A percentile compares a stretch with the other conserved stretches of the same genome.
These are phyloP conservation scores for Pharmacophagus antenor DNA, from an alignment of 2,888 invertebrate genomes.

Conservation along the genomic window DNA sequence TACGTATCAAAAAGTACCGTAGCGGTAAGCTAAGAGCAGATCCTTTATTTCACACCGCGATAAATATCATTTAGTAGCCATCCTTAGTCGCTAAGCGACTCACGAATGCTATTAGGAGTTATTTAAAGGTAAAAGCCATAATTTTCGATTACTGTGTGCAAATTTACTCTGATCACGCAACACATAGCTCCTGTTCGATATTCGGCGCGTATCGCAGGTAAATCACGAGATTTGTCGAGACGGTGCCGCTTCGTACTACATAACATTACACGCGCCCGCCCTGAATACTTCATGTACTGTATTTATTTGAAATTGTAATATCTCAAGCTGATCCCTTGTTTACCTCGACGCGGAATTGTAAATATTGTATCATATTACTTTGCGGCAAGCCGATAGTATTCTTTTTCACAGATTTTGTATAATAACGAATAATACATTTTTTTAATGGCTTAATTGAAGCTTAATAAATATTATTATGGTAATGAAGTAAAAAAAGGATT, in stretches of 20 bases:
- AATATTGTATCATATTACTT: slow-evolving; percentile 70
- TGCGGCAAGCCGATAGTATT: slow-evolving; percentile 59
- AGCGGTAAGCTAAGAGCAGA: slow-evolving; percentile 15
- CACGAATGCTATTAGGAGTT: slow-evolving; percentile 34
- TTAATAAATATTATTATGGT: neutral
- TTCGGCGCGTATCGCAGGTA: slow-evolving; percentile 77
- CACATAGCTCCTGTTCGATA: slow-evolving; percentile 71
- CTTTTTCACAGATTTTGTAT: slow-evolving; percentile 21
- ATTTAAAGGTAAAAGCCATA: slow-evolving; percentile 51
- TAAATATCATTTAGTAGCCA: slow-evolving; percentile 29
- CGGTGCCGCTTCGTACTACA: slow-evolving; percentile 69
- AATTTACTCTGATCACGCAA: slow-evolving; percentile 76
- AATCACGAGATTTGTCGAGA: slow-evolving; percentile 80
- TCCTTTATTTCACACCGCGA: slow-evolving; percentile 21
- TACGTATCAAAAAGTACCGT: slow-evolving; percentile 9
- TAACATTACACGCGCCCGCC: slow-evolving; percentile 75
- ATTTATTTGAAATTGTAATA: slow-evolving; percentile 80
- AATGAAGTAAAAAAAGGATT: neutral
- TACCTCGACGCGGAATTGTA: slow-evolving; percentile 67
- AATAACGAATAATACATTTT: slow-evolving; percentile 16
- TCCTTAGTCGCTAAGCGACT: slow-evolving; percentile 28
- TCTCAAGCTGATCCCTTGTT: slow-evolving; percentile 73
- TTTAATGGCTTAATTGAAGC: slow-evolving; percentile 6
- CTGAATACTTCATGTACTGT: slow-evolving; percentile 78
- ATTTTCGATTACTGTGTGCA: slow-evolving; percentile 72